Evolutionary conservation across 1,140 invertebrate genomes (phyloP), one percentile per base, ranked within the genome.

Genomic region (Macrostomum lignano): DNA sequence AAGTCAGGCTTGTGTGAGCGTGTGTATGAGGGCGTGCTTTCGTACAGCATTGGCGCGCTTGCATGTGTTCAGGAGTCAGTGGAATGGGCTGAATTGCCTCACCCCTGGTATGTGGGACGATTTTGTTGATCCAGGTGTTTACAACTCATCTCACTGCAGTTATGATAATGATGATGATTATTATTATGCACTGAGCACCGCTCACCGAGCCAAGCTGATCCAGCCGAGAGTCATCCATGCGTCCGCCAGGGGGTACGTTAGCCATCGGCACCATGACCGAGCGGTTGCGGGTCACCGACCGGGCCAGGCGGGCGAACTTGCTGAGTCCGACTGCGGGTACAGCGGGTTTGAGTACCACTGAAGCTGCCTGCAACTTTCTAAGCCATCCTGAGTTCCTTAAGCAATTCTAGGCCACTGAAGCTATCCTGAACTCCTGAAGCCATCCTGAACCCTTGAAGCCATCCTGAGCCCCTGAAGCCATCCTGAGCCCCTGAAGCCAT

Each of bases 291-390:
- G 86, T 93, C 42, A 93, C 84, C 32, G 78, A 82, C 47, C 84
- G 65, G 28, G 84, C 86, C 51, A 93, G 62, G 59, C 88, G 79
- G 42, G 84, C 84, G 63, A 94, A 94, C 63, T 93, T 93, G 48
- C 81, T 91, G 47, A 93, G 65, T 46, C 82, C 55, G 44, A 37
- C 70, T 71, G 63, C 43, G 58, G 56, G 40, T 20, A 35, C 20
- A 33, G n/a, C n/a, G n/a, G n/a, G 2, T 14, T 2, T 7, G 2
- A 2, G n/a, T 11, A 3, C 21, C n/a, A n/a, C 34, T 10, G 33
- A 11, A 31, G 24, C 21, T n/a, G 11, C 2, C 6, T 3, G 17
- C 3, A 17, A 25, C 35, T n/a, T n/a, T n/a, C n/a, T n/a, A n/a
- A n/a, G n/a, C n/a, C n/a, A n/a, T n/a, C n/a, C n/a, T n/a, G n/a